Base-by-base conservation (phyloP, 2,113 vertebrate genomes). In the Chitala chitala region DNA sequence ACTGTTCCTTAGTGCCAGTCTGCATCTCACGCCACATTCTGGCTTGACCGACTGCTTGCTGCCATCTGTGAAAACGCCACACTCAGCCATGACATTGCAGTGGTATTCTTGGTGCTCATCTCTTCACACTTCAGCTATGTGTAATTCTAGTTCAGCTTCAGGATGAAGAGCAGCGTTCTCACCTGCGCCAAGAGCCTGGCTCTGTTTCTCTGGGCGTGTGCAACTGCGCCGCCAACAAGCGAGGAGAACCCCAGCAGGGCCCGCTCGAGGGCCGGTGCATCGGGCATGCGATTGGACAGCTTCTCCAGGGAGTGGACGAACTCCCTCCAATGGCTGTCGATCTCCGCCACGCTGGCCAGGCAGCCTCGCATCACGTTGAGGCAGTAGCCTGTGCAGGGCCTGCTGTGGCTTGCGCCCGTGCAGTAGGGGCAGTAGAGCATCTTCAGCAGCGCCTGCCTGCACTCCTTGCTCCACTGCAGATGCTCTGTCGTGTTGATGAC, bases 401-500 rank as follows among this genome's bases (percentile, higher is more conserved):
- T 93, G 73, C 89, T 90, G 61, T 83, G 73, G 2, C 78, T 88
- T 82, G 94, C 82, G 3, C 91, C 93, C 87, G 92, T 93, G 84
- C 94, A 97, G 73, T 91, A 89, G 0, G 93, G 89, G 53, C 94
- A 96, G 79, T 94, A 95, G 56, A 86, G 91, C 93, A 96, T 93
- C 63, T 86, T 89, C 78, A 96, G 85, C 9, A 98, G 82, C 1
- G 89, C 92, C n/a, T 86, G 87, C 55, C 87, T 80, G 75, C 94
- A 95, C 58, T 95, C 94, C 1, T 90, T 89, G 78, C 92, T 93
- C 78, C 93, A 88, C 73, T 66, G 90, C 51, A 93, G 77, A 53
- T 95, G 93, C 77, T 95, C 95, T 0, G 95, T 95, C 15, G 93
- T 94, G 61, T 94, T 95, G 84, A 97, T 94, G 78, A 95, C 93